These are phyloP conservation scores for Bathynomus jamesi DNA, from an alignment of 1,140 invertebrate species.

Conservation along the genomic window DNA sequence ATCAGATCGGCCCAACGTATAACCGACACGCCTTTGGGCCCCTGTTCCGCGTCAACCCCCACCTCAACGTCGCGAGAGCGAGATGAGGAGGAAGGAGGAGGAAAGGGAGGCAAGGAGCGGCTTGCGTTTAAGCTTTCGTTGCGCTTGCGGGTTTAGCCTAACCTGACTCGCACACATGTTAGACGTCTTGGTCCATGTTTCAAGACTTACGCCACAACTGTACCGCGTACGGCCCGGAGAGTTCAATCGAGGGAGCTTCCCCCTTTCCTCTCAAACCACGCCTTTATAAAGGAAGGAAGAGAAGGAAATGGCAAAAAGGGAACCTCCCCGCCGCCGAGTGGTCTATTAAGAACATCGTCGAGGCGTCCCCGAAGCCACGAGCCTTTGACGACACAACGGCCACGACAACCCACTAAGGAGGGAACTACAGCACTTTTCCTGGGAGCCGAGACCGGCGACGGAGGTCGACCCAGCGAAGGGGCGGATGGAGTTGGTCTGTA, in stretches of 20 bases:
- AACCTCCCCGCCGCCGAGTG: not conserved
- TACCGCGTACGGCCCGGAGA: not conserved
- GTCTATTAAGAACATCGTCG: not conserved
- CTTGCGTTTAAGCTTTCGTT: constrained; percentile 51
- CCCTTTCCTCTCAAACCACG: not conserved
- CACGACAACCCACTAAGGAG: too few relatives aligned
- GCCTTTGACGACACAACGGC: too few relatives aligned
- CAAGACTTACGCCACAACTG: constrained; percentile 60
- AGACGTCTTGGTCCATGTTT: constrained; percentile 91
- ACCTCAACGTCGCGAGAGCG: too few relatives aligned
- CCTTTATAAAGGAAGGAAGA: too few relatives aligned
- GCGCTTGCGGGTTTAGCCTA: constrained; percentile 56
- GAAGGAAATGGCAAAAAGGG: not conserved
- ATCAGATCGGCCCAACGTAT: too few relatives aligned
- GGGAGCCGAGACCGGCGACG: not conserved
- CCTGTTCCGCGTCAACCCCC: too few relatives aligned
- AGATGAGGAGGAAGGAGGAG: too few relatives aligned
- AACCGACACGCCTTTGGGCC: too few relatives aligned
- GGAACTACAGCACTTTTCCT: too few relatives aligned
- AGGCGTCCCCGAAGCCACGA: not conserved
- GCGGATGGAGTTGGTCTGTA: not conserved
- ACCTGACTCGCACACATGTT: constrained; percentile 70
- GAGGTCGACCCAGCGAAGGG: not conserved
- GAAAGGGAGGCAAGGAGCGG: constrained; percentile 1
- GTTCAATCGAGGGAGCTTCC: not conserved